Percentiles rank a stretch among this genome's conserved stretches.
phyloP scores from a whole-genome alignment of 2,113 vertebrate species.

The Sus scrofa region T2T-Sscrofa CM000823.6:60626501-60627000 shows the following conservation, averaged over 20 bases:
- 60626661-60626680: neutral
- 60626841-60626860: too few relatives aligned
- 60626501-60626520: neutral
- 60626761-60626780: neutral
- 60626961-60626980: neutral
- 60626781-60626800: neutral
- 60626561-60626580: neutral
- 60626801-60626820: neutral
- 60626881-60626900: neutral
- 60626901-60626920: neutral
- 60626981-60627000: neutral
- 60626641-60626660: neutral
- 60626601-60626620: neutral
- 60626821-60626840: neutral
- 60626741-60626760: neutral
- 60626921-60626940: too few relatives aligned
- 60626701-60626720: neutral
- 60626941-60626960: neutral
- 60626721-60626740: neutral
- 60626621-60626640: neutral
- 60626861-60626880: neutral
- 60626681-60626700: constrained; percentile 29
- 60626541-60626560: neutral
- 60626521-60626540: neutral
- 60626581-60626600: neutral